Evolutionary conservation across 1,140 invertebrate genomes (phyloP), one percentile per base, ranked within the genome.

Genomic region (Drosophila varians): DNA sequence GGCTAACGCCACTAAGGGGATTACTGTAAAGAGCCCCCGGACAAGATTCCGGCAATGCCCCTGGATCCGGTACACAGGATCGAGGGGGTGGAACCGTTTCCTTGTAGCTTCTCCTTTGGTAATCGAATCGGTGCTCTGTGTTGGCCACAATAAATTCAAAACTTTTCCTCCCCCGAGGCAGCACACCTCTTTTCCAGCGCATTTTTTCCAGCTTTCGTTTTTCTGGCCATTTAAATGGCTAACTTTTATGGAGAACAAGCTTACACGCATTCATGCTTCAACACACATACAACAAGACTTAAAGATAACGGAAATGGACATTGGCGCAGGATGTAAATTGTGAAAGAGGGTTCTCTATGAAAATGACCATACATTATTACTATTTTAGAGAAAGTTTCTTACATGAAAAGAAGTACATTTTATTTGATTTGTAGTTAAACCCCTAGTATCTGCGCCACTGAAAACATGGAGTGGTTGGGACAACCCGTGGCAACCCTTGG

Each of bases 121-220:
- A 77, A 82, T 77, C 77, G 58, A 75, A 77, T 65, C 47, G 52
- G 38, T 51, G 31, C 54, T 23, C 40, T 57, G 31, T 51, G 60
- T 12, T 71, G 43, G 66, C 42, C 66, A 72, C 62, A 77, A 83
- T 83, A 83, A 83, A 83, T 83, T 83, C 46, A 77, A 77, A 83
- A 83, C 54, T 83, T 83, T 76, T 21, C 36, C 47, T 26, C 19
- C 45, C 38, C 38, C 14, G 16, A 16, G 60, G 38, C 14, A 21
- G 21, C 55, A 70, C 57, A 62, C 70, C 56, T 57, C 60, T 42
- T 60, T n/a, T 51, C 42, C 56, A 54, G 26, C 43, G 48, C 43
- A 54, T 40, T 46, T 47, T 80, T 49, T 31, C 14, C 40, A 31
- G 18, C 42, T 31, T 28, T 14, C 40, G 45, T 14, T 62, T 73